Base-by-base conservation (phyloP, 2,888 invertebrate genomes). In the Nineta flava region DNA sequence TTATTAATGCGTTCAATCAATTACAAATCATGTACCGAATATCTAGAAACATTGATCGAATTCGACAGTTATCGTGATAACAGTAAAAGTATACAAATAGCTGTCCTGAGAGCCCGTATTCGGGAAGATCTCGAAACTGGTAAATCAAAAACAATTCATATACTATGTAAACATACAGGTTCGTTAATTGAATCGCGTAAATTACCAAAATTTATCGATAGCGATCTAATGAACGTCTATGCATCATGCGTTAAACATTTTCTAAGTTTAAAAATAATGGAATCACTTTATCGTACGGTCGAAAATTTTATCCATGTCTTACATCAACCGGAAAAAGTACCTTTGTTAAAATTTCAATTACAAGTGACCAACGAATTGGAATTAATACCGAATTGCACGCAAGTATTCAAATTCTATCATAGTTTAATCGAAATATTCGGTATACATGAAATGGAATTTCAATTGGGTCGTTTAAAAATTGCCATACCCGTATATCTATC, bases 251-350 rank as follows among this genome's bases (percentile, higher is more conserved):
- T 58, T 31, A 64, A 64, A 19, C 69, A 67, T 21, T 61, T 79
- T 1, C 68, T 79, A 51, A 69, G 71, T 40, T 71, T 75, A 57
- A 76, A 81, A 63, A 73, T 87, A 55, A 76, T 79, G 56, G 76
- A 78, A 57, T 60, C 80, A 31, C 79, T 85, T 70, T 74, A 78
- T 47, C 69, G 74, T 48, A 83, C 84, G 7, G 76, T 86, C 44
- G 68, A 77, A 42, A 72, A 77, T 53, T 65, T 86, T 6, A 71
- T 80, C 51, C 67, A 74, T 1, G 64, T 72, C 6, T 70, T 81
- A 9, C 66, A 69, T 50, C 64, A 72, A 54, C 66, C 72, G 1
- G 66, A 72, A 5, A 63, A 65, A 40, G 74, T 81, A 47, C 82
- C 84, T 1, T 74, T 77, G 57, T 63, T 87, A 46, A 73, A 75